These are phyloP conservation scores for Serripes groenlandicus DNA, from an alignment of 2,888 invertebrate genomes.

Conservation along the genomic window DNA sequence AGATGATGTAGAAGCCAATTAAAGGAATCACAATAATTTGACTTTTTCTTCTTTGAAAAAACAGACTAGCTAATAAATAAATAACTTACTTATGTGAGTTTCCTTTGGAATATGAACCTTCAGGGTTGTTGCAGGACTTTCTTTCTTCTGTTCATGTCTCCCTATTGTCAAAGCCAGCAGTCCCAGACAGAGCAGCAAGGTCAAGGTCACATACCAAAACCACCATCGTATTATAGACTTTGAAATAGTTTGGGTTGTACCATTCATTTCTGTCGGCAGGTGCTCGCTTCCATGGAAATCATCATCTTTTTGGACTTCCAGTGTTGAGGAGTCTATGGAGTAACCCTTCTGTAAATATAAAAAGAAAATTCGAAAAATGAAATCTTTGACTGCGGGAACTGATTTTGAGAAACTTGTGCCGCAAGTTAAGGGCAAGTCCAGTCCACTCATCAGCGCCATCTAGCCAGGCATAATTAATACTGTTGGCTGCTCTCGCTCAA, in stretches of 20 bases:
- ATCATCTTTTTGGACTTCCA: not conserved
- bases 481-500: too few species aligned
- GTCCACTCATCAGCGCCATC: too few species aligned
- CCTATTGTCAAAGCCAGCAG: conserved; percentile 6
- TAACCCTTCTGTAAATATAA: conserved; percentile 9
- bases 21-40: too few species aligned
- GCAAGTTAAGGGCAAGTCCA: too few species aligned
- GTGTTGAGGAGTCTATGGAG: not conserved
- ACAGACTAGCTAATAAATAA: too few species aligned
- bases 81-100: conserved; percentile 46
- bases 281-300: not conserved
- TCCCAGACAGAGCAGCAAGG: conserved; percentile 9
- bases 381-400: too few species aligned
- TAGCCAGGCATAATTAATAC: too few species aligned
- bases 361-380: not conserved
- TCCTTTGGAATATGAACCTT: conserved; percentile 39
- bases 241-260: conserved; percentile 1
- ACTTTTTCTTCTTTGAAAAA: too few species aligned
- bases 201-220: conserved; percentile 11
- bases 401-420: too few species aligned
- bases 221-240: not conserved
- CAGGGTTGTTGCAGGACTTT: conserved; percentile 25
- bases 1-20: too few species aligned
- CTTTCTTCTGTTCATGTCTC: not conserved
- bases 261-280: not conserved